Base-by-base conservation (phyloP, 2,888 invertebrate genomes). In the Standfussiana lucernea region DNA sequence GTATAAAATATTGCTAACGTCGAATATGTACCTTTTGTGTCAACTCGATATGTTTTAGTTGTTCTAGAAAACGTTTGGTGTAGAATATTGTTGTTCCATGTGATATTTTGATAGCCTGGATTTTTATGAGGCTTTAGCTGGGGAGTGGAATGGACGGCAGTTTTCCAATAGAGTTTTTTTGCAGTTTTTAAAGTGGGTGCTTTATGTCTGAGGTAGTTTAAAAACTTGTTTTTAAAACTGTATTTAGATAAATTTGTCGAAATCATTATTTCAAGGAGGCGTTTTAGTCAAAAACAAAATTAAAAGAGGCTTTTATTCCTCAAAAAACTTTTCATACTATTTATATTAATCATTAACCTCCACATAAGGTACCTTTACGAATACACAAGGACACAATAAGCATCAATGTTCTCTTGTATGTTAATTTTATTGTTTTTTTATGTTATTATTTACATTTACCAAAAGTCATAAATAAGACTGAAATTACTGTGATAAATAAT, bases 91-190 rank as follows among this genome's bases (percentile, higher is more conserved):
- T 77, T 50, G 59, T 53, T 50, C 42, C 37, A 40, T 72, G 32
- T 66, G 47, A 74, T 83, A 66, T 83, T 79, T 70, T 79, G 67
- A 76, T 69, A 61, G 76, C 32, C 59, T 61, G n/a, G 28, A 72
- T 59, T 64, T 82, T 84, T 83, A 70, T 53, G 68, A 72, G 37
- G 42, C 37, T 65, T 69, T 64, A 68, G 32, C 45, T 15, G 40
- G 32, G 18, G 35, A 72, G 32, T 65, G 24, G 10, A 80, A 80
- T 80, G 45, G n/a, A 64, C 37, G 73, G 37, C 37, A 45, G n/a
- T 8, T 40, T 35, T 45, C 35, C 72, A n/a, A 10, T 6, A 24
- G 15, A 21, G 13, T n/a, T 40, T 45, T 64, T 62, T 68, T 42
- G 6, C 24, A 35, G 7, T 21, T 79, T 37, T 21, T 37, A 4